Evolutionary conservation across 2,888 invertebrate genomes (phyloP).

Genomic region (Nasonovia ribisnigri): DNA sequence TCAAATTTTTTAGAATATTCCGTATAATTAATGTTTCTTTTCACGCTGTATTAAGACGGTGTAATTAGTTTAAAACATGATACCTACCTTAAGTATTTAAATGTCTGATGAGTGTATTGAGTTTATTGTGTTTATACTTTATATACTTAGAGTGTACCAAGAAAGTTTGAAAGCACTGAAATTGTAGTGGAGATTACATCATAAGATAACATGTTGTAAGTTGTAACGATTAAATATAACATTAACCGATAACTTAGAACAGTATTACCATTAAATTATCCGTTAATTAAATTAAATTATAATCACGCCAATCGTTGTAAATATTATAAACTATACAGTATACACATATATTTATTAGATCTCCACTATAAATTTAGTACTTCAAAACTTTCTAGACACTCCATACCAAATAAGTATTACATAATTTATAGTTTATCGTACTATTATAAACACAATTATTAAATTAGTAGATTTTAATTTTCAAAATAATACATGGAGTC

Average conservation of each 20-base stretch:
- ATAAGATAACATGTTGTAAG: neutral
- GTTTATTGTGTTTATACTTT: neutral
- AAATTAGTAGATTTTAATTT: neutral
- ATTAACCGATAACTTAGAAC: neutral
- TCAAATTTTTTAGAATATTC: too few species aligned
- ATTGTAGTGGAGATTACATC: neutral
- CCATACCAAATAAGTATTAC: neutral
- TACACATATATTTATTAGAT: neutral
- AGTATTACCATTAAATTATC: neutral
- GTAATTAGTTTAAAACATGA: neutral
- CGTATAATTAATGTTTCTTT: too few species aligned
- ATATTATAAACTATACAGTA: neutral
- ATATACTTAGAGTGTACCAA: neutral
- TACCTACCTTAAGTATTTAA: neutral
- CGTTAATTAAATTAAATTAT: neutral
- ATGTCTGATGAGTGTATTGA: neutral
- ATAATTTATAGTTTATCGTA: neutral
- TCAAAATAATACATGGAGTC: neutral
- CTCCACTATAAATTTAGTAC: neutral
- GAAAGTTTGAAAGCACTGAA: neutral
- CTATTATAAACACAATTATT: neutral
- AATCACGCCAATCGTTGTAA: neutral
- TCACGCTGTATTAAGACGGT: too few species aligned
- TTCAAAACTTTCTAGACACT: neutral
- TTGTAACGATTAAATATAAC: neutral